These are phyloP conservation scores for Myathropa florea DNA, from an alignment of 2,888 invertebrate species.

Conservation along the genomic window DNA sequence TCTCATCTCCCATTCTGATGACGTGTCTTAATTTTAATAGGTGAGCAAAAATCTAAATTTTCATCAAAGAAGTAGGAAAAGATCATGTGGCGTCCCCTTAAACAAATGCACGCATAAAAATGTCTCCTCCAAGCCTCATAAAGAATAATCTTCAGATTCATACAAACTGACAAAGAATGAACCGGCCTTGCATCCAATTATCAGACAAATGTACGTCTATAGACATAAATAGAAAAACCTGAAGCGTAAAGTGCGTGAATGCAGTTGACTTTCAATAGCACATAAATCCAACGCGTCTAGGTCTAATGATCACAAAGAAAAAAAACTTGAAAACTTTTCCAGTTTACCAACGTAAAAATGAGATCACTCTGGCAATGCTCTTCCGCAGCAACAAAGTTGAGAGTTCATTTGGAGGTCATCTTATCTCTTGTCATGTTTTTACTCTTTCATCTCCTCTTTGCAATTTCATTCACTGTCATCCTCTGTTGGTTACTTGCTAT, in stretches of 20 bases:
- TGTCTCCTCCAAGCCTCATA: background rate
- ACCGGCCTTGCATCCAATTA: background rate
- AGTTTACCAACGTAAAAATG: background rate
- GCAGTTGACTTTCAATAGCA: background rate
- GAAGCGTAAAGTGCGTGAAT: background rate
- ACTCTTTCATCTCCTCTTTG: conserved; percentile 7
- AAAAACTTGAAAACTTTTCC: background rate
- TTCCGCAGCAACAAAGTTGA: conserved; percentile 11
- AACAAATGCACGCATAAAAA: too few relatives aligned
- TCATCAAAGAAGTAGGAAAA: too few relatives aligned
- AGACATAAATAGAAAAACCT: background rate
- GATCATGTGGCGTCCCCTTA: too few relatives aligned
- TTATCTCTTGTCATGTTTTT: conserved; percentile 4
- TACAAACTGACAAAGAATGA: background rate
- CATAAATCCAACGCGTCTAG: background rate
- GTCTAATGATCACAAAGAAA: background rate
- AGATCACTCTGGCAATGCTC: background rate
- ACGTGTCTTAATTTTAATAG: too few relatives aligned
- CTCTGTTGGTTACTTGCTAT: background rate
- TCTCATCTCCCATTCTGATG: too few relatives aligned
- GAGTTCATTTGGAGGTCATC: conserved; percentile 29
- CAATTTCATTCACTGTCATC: conserved; percentile 13
- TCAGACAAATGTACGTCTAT: background rate
- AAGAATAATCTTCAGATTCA: background rate
- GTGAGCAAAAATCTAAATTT: too few relatives aligned